phyloP scores from a whole-genome alignment of 2,113 vertebrate genomes.

The Turnix velox region DNA sequence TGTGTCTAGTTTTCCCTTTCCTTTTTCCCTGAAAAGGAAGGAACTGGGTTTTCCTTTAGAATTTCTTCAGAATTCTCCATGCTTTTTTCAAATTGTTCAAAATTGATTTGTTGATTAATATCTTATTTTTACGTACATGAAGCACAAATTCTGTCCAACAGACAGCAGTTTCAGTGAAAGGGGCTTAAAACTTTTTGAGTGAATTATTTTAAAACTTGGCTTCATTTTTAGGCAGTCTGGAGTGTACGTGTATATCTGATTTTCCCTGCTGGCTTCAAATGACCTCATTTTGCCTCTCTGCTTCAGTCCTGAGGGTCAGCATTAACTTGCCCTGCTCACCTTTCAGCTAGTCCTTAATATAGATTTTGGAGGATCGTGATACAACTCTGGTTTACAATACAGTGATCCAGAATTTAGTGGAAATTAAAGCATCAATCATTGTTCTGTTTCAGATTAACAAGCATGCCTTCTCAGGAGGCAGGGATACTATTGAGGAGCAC shows the following conservation, averaged over 20 bases:
- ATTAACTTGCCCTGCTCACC: not conserved
- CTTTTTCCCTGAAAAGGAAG: not conserved
- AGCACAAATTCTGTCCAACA: not conserved
- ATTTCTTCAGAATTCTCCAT: not conserved
- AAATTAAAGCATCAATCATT: not conserved
- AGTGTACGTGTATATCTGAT: not conserved
- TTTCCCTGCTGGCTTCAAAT: not conserved
- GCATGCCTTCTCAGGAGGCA: slow-evolving; percentile 94
- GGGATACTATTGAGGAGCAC: slow-evolving; percentile 95
- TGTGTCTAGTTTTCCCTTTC: not conserved
- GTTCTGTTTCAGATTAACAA: slow-evolving; percentile 86
- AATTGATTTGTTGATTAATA: not conserved
- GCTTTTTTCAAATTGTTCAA: not conserved
- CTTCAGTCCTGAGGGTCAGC: not conserved
- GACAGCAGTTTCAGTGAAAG: not conserved
- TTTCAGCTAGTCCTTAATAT: not conserved
- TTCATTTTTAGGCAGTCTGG: not conserved
- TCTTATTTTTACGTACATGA: not conserved
- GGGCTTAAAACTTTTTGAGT: not conserved
- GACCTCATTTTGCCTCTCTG: not conserved
- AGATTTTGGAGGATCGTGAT: not conserved
- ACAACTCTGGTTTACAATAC: not conserved
- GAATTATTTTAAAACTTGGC: not conserved
- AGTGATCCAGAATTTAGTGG: not conserved
- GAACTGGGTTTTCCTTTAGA: not conserved